A percentile compares a stretch with the other conserved stretches of the same genome.
Evolutionary conservation across 2,888 invertebrate genomes (phyloP).

Genomic region (Sycophila texana): DNA sequence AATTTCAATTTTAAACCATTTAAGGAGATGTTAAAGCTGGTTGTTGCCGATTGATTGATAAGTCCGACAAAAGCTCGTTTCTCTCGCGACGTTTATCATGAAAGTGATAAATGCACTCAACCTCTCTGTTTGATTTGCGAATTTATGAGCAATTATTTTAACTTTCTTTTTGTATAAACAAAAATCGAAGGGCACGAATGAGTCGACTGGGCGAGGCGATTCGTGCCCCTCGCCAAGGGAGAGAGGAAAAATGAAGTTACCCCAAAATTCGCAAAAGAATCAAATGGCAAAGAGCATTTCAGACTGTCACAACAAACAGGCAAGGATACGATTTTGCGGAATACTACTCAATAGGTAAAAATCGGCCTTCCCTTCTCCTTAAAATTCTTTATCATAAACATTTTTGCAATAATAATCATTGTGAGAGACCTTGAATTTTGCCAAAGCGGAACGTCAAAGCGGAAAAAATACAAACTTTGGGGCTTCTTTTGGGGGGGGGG

Average conservation of each 20-base stretch:
- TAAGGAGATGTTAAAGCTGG: constrained; percentile 51
- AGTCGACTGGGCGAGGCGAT: background rate
- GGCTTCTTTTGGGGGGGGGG: constrained; percentile 8
- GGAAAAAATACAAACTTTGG: constrained; percentile 50
- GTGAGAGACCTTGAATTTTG: constrained; percentile 56
- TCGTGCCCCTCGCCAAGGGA: background rate
- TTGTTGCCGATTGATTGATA: constrained; percentile 56
- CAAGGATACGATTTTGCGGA: constrained; percentile 44
- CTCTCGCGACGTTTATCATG: constrained; percentile 42
- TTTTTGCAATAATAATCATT: constrained; percentile 45
- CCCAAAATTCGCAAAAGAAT: constrained; percentile 37
- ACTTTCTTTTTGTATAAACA: background rate
- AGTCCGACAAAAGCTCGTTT: constrained; percentile 35
- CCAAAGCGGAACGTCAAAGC: constrained; percentile 59
- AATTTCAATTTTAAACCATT: constrained; percentile 31
- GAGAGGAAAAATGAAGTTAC: background rate
- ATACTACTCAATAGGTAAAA: constrained; percentile 55
- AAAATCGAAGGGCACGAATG: background rate
- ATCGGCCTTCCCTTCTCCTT: constrained; percentile 51
- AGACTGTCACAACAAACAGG: constrained; percentile 38
- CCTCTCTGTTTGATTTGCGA: constrained; percentile 39
- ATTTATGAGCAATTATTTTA: constrained; percentile 7
- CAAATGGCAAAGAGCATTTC: constrained; percentile 40
- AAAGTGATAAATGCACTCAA: constrained; percentile 43
- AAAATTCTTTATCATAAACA: constrained; percentile 25